Percentiles rank a stretch among this genome's conserved stretches.
These are phyloP conservation scores for Pterostichus niger DNA, from an alignment of 2,888 invertebrate genomes.

Conservation along the genomic window DNA sequence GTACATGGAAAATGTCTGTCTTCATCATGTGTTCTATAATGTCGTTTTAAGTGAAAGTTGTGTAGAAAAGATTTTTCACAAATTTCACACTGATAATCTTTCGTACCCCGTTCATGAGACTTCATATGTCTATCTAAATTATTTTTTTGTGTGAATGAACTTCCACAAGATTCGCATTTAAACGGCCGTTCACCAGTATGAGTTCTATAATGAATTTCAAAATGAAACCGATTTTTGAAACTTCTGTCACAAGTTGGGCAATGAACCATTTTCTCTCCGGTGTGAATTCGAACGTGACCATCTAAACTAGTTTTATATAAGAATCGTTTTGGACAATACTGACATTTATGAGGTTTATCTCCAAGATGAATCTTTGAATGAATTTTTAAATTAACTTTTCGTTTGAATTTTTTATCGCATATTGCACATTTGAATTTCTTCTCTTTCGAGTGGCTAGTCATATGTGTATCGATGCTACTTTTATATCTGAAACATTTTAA, in stretches of 20 bases:
- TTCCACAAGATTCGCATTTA: constrained; percentile 48
- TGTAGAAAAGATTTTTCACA: constrained; percentile 51
- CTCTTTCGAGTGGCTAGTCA: constrained; percentile 70
- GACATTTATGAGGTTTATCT: constrained; percentile 71
- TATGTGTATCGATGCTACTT: constrained; percentile 68
- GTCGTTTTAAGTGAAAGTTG: constrained; percentile 54
- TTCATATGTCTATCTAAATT: constrained; percentile 58
- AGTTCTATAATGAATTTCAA: constrained; percentile 58
- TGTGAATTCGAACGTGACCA: constrained; percentile 53
- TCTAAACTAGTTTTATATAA: constrained; percentile 62
- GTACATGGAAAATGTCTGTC: constrained; percentile 51
- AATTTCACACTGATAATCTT: constrained; percentile 47
- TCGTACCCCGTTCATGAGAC: constrained; percentile 20
- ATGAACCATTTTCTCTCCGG: constrained; percentile 53
- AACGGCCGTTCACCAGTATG: constrained; percentile 54
- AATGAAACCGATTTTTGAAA: constrained; percentile 61
- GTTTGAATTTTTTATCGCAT: constrained; percentile 72
- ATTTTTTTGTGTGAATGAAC: constrained; percentile 60
- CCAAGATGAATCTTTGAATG: constrained; percentile 72
- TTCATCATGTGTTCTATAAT: constrained; percentile 33
- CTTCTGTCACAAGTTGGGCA: constrained; percentile 60
- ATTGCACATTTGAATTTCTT: constrained; percentile 72
- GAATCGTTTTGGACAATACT: constrained; percentile 53
- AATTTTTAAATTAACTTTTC: constrained; percentile 71
- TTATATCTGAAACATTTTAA: constrained; percentile 55